A percentile compares a stretch with the other conserved stretches of the same genome.
Evolutionary conservation across 2,888 invertebrate genomes (phyloP).

Genomic region (Bombylius discolor): DNA sequence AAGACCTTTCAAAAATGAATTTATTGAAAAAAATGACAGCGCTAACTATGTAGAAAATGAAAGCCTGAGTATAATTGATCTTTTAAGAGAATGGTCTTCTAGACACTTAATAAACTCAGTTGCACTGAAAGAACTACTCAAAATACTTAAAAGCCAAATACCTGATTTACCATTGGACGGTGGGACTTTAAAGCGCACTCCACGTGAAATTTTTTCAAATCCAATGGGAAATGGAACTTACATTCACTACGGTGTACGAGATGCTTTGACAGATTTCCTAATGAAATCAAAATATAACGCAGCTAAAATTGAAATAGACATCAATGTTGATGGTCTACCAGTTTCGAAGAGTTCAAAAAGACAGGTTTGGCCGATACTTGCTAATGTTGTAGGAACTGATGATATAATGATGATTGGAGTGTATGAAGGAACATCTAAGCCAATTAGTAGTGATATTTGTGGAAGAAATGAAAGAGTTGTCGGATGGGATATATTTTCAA

Average conservation of each 20-base stretch:
- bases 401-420: slow-evolving; percentile 3
- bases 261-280: slow-evolving; percentile 8
- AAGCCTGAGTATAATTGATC: no score
- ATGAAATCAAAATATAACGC: slow-evolving; percentile 4
- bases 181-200: no score
- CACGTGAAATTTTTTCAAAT: no score
- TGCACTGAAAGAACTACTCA: no score
- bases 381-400: slow-evolving; percentile 6
- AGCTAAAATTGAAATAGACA: background rate
- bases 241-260: slow-evolving; percentile 11
- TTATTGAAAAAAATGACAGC: no score
- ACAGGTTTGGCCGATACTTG: slow-evolving; percentile 10
- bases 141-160: no score
- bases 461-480: slow-evolving; percentile 5
- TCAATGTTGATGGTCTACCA: slow-evolving; percentile 8
- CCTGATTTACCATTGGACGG: no score
- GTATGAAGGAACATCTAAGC: slow-evolving; percentile 6
- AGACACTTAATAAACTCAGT: no score
- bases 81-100: no score
- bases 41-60: no score
- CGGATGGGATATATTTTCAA: slow-evolving; percentile 1
- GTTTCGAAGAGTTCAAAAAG: slow-evolving; percentile 8
- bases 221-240: no score
- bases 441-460: slow-evolving; percentile 4
- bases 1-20: no score